Percentiles rank a stretch among this genome's conserved stretches.
These are phyloP conservation scores for Steinernema carpocapsae DNA, from an alignment of 2,888 invertebrate genomes.

Conservation along the genomic window DNA sequence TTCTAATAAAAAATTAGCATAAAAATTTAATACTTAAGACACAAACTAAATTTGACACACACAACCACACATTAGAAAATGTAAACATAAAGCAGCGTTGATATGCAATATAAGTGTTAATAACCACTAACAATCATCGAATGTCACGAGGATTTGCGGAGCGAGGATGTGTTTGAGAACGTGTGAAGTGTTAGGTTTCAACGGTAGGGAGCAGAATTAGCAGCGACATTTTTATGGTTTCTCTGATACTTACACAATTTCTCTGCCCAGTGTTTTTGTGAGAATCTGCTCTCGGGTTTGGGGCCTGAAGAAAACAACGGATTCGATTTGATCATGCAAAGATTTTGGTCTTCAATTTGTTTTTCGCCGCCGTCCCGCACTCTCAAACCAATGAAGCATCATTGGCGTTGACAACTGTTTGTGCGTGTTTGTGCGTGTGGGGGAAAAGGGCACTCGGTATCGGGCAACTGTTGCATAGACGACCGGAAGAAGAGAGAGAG, in stretches of 20 bases:
- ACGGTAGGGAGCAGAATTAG: background rate
- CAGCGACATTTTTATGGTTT: background rate
- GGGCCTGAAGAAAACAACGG: constrained; percentile 24
- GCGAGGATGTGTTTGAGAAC: background rate
- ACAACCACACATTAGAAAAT: background rate
- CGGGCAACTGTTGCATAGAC: constrained; percentile 30
- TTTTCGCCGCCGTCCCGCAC: constrained; percentile 24
- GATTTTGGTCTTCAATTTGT: constrained; percentile 21
- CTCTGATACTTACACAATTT: constrained; percentile 24
- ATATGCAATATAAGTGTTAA: constrained; percentile 15
- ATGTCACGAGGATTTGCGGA: constrained; percentile 2
- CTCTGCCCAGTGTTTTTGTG: constrained; percentile 36
- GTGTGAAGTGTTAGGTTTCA: constrained; percentile 19
- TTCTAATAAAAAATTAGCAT: constrained; percentile 1
- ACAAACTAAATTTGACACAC: background rate
- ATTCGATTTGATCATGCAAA: constrained; percentile 20
- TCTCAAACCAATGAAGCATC: background rate
- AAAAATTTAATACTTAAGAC: background rate
- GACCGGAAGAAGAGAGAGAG: background rate
- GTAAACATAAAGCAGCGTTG: background rate
- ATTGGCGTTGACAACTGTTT: constrained; percentile 14
- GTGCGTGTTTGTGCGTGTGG: constrained; percentile 26
- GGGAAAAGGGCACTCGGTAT: constrained; percentile 24
- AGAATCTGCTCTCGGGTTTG: constrained; percentile 38
- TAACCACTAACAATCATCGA: constrained; percentile 6